Evolutionary conservation across 1,140 invertebrate genomes (phyloP), one percentile per base, ranked within the genome.

Genomic region (Neodiprion lecontei): DNA sequence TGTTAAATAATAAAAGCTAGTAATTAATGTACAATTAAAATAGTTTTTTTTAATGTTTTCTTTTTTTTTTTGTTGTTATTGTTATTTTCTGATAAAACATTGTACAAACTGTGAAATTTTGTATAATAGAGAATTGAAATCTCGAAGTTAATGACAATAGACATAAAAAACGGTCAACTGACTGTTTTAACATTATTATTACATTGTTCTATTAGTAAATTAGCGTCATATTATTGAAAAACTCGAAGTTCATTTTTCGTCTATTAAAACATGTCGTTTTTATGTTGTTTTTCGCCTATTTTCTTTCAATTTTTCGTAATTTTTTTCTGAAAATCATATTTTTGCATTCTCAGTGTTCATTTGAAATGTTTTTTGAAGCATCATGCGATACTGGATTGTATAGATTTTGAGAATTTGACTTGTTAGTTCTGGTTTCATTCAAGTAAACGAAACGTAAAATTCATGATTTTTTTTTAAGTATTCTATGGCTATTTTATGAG

Each of bases 391-490:
- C n/a, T 61, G n/a, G n/a, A 17, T 14, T 61, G n/a, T 17, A 9
- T 61, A 12, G 4, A 61, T 7, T 61, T 11, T 61, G 53, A 61
- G 4, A 61, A 61, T 61, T 11, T 61, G 53, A 61, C 53, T 61
- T 17, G 8, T 61, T 61, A 61, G 11, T 9, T 61, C 8, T 61
- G 3, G n/a, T 61, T 61, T 61, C 53, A 61, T 61, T 61, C n/a
- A 61, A 61, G n/a, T 17, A 61, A 61, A 61, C 8, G 53, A 61
- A 61, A 61, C n/a, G n/a, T 61, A 14, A 12, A 61, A 61, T 61
- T 61, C n/a, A 61, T 61, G n/a, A 14, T 61, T 61, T 61, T 14
- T n/a, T 17, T 12, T 79, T 82, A 80, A 81, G 80, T 80, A 80
- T 80, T 74, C 69, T 74, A 79, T 74, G 76, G 81, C 78, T 80